These are phyloP conservation scores for Arrhamphus sclerolepis DNA, from an alignment of 2,797 vertebrate genomes.

Conservation along the genomic window DNA sequence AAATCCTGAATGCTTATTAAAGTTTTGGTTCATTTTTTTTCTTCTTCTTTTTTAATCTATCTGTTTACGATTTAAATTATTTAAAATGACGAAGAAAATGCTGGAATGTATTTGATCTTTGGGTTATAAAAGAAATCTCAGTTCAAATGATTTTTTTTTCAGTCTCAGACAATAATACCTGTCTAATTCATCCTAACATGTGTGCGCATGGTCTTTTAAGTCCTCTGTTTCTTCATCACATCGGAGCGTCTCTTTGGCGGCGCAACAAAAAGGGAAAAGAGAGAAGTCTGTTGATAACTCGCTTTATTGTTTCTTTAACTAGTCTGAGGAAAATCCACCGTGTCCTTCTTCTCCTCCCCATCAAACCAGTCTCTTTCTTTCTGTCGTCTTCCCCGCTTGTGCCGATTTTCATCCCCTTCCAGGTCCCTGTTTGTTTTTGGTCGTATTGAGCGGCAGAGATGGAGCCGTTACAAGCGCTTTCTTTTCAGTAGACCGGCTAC, in stretches of 20 bases:
- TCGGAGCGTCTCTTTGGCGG: background rate
- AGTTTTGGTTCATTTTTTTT: too few species aligned
- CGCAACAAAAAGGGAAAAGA: slow-evolving; percentile 47
- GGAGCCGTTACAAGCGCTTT: slow-evolving; percentile 83
- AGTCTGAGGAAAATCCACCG: slow-evolving; percentile 64
- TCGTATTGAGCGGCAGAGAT: slow-evolving; percentile 78
- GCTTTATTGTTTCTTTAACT: slow-evolving; percentile 50
- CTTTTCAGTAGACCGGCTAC: slow-evolving; percentile 44
- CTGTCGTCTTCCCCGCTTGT: slow-evolving; percentile 75
- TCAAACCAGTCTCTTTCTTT: slow-evolving; percentile 57
- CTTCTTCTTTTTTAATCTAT: too few species aligned
- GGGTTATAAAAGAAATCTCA: too few species aligned
- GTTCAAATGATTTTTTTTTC: background rate
- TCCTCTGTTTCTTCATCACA: too few species aligned
- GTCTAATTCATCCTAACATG: background rate
- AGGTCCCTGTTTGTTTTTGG: slow-evolving; percentile 85
- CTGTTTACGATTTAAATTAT: too few species aligned
- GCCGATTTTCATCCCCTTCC: slow-evolving; percentile 73
- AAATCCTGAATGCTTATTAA: too few species aligned
- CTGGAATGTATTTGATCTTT: background rate
- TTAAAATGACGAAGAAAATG: background rate
- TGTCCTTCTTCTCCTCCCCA: slow-evolving; percentile 74
- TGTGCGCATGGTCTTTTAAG: background rate
- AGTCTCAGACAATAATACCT: background rate
- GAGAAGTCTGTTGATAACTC: slow-evolving; percentile 44